Evolutionary conservation across 2,797 vertebrate species (phyloP).

Genomic region (Melopsittacus undulatus): DNA sequence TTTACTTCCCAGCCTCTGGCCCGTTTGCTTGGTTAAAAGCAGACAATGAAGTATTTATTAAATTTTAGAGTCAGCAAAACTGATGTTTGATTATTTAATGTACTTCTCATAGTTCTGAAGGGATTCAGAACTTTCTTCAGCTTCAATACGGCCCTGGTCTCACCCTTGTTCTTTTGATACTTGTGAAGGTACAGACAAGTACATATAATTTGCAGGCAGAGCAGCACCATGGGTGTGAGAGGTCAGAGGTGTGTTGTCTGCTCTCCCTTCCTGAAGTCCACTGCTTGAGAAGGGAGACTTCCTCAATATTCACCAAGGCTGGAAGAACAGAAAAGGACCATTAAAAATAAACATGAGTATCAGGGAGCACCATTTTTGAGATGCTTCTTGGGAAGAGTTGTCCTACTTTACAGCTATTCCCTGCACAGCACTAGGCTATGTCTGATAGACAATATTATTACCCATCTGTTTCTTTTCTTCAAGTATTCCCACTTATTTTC

Average conservation of each 20-base stretch:
- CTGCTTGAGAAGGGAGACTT: background rate
- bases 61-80: background rate
- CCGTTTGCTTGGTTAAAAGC: background rate
- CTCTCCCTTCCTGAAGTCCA: background rate
- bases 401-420: background rate
- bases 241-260: background rate
- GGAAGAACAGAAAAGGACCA: background rate
- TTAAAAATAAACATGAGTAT: background rate
- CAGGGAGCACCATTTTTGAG: background rate
- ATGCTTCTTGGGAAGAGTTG: background rate
- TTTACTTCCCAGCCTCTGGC: background rate
- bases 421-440: background rate
- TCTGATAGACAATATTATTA: background rate
- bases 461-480: background rate
- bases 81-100: background rate
- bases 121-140: background rate
- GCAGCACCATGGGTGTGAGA: rapidly evolving
- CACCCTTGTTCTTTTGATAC: background rate
- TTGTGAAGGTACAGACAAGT: background rate
- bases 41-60: background rate
- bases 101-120: background rate
- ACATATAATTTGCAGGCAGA: background rate
- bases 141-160: rapidly evolving
- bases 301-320: background rate
- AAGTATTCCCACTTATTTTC: background rate